phyloP scores from a whole-genome alignment of 2,797 vertebrate genomes.

The Chaenodraco wilsoni region DNA sequence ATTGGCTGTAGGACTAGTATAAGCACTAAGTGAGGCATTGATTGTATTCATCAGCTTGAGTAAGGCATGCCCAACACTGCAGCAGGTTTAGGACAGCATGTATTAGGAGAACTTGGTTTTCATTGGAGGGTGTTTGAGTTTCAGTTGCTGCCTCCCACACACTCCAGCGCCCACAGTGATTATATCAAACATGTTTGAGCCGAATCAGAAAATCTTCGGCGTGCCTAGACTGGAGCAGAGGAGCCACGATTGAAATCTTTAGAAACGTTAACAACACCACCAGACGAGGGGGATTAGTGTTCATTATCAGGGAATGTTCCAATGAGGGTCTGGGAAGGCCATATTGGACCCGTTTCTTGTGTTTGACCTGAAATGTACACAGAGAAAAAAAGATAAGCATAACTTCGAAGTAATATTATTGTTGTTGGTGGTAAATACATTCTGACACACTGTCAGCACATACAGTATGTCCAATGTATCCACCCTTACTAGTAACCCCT shows the following conservation, averaged over 20 bases:
- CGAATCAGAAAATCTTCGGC: constrained; percentile 39
- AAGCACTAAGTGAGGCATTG: neutral
- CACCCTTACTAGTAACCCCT: neutral
- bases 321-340: constrained; percentile 27
- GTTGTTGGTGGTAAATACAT: neutral
- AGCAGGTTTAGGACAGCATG: constrained; percentile 3
- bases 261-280: constrained; percentile 14
- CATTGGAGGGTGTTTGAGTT: constrained; percentile 9
- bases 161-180: constrained; percentile 34
- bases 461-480: neutral
- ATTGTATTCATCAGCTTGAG: neutral
- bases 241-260: constrained; percentile 28
- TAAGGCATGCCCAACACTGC: neutral
- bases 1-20: neutral
- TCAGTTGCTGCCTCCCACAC: constrained; percentile 43
- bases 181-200: constrained; percentile 52
- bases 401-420: neutral
- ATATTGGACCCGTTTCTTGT: constrained; percentile 12
- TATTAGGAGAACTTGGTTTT: constrained; percentile 11
- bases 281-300: constrained; percentile 32
- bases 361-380: constrained; percentile 16
- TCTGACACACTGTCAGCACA: neutral
- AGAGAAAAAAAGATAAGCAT: neutral
- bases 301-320: constrained; percentile 20
- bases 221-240: constrained; percentile 56